Evolutionary conservation across 2,888 invertebrate species (phyloP), one percentile per base, ranked within the genome.

Genomic region (Morinoia aosen): DNA sequence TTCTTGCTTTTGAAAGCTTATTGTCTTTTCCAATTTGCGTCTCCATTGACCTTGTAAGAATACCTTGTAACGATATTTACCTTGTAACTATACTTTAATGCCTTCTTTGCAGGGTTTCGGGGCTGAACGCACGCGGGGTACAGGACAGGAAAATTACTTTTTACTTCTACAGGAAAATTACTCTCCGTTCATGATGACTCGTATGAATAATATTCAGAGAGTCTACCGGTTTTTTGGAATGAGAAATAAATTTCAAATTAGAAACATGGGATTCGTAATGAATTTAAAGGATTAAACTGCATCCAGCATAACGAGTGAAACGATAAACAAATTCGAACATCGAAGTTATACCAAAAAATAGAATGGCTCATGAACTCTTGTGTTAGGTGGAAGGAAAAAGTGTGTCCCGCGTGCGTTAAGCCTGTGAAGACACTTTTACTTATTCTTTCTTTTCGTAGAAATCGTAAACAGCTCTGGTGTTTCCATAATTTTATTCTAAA

Each of bases 401-500:
- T 76, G 76, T 76, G 76, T 33, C 25, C 76, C 16, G 76, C 25
- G 76, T 25, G 25, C 76, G 76, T 76, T 16, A 76, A 76, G 76
- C 76, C 33, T 76, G 76, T 12, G 76, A 76, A 48, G 61, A 76
- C 25, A 76, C 90, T 40, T 40, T 90, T 90, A 40, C 90, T 90
- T 40, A 57, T 93, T 33, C 57, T 57, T 57, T 93, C 93, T 57
- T 57, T 93, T 57, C 58, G 39, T 90, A 39, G 57, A 57, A 56
- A 57, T 57, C 48, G 57, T 93, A 57, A 93, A 93, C 93, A 33
- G 40, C 91, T 91, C 56, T 11, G 39, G 91, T 57, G 48, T 93
- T 93, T 93, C 57, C 57, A 93, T 93, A 93, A 93, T 93, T 93
- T 93, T 93, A 93, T 93, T 93, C 48, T 33, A 93, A 57, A 93